These are phyloP conservation scores for Tipula unca DNA, from an alignment of 2,888 invertebrate species.

Conservation along the genomic window DNA sequence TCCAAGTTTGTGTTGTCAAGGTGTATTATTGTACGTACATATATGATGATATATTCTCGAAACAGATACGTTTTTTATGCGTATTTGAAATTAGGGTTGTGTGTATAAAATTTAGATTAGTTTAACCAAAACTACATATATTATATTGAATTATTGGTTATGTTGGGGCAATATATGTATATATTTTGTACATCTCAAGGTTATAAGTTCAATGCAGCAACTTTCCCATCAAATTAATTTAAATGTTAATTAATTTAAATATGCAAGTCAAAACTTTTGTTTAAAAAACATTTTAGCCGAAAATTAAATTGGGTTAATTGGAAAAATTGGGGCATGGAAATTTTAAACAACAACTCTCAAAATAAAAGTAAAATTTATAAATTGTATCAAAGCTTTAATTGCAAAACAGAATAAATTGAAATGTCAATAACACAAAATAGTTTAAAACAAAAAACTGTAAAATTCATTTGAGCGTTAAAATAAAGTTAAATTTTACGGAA, in stretches of 20 bases:
- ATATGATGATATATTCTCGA: not conserved
- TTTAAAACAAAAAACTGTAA: too few species aligned
- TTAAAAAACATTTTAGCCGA: not conserved
- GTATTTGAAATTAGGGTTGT: not conserved
- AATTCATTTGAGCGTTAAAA: not conserved
- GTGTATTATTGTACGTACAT: not conserved
- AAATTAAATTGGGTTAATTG: not conserved
- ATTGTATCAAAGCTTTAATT: not conserved
- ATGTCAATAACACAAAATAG: not conserved
- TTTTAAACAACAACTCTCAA: not conserved
- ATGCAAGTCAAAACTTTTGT: not conserved
- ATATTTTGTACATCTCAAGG: not conserved
- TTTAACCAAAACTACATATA: too few species aligned
- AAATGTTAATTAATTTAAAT: too few species aligned
- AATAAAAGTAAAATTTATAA: not conserved
- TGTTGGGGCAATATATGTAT: not conserved
- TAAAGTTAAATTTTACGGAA: too few species aligned
- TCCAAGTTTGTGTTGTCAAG: not conserved
- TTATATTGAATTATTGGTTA: not conserved
- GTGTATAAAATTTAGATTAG: too few species aligned
- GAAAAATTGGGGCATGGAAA: not conserved
- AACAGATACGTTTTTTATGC: not conserved
- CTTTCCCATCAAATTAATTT: not conserved
- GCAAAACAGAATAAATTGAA: not conserved
- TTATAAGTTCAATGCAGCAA: not conserved